Evolutionary conservation across 1,140 invertebrate species (phyloP).

Genomic region (Tetragnatha versicolor): DNA sequence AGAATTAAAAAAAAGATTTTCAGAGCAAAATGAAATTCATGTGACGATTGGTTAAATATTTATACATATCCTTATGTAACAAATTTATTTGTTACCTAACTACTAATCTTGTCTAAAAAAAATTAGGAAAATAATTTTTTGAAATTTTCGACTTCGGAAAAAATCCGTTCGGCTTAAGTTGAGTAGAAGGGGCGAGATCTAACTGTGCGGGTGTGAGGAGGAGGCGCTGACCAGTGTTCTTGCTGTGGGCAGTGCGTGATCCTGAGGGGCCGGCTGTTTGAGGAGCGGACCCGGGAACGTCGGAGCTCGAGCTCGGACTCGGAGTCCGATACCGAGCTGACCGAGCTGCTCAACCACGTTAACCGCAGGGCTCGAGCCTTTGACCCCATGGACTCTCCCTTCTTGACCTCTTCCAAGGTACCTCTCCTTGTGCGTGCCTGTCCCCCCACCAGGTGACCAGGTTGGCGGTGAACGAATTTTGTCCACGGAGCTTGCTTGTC

Average conservation of each 20-base stretch:
- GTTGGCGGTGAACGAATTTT: constrained; percentile 6
- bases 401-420: constrained; percentile 44
- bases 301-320: constrained; percentile 58
- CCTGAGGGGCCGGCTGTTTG: constrained; percentile 41
- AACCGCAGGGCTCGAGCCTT: constrained; percentile 57
- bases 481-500: neutral
- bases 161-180: too few species aligned
- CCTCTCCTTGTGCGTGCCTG: constrained; percentile 17
- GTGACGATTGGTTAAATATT: too few species aligned
- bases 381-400: constrained; percentile 52
- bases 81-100: too few species aligned
- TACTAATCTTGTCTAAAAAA: too few species aligned
- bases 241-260: constrained; percentile 46
- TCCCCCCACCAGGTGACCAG: constrained; percentile 15
- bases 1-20: too few species aligned
- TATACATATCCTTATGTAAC: too few species aligned
- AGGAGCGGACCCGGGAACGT: constrained; percentile 43
- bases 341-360: constrained; percentile 58
- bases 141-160: too few species aligned
- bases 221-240: constrained; percentile 16
- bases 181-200: constrained; percentile 41
- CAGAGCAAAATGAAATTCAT: too few species aligned
- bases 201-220: constrained; percentile 27
- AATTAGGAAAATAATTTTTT: too few species aligned
- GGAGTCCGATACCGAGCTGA: constrained; percentile 59